Conservation (phyloP, 2,888 invertebrate genomes). For the Hoplodrina ambigua region DNA sequence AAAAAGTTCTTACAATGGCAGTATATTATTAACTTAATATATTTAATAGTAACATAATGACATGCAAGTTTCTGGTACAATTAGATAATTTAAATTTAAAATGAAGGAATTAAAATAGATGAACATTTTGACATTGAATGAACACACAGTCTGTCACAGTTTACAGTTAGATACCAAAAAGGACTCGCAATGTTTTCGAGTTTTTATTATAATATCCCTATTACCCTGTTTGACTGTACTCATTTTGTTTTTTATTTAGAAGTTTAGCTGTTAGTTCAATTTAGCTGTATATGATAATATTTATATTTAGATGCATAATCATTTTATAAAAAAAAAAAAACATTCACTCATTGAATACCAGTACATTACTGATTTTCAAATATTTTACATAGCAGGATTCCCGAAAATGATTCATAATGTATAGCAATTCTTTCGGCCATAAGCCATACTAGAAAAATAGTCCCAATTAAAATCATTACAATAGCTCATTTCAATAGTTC, state of each 20-base stretch:
- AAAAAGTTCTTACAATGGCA: no score
- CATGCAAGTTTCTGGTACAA: no score
- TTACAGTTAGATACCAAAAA: no score
- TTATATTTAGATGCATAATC: conserved; percentile 23
- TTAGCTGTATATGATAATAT: conserved; percentile 33
- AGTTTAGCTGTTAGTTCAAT: not conserved
- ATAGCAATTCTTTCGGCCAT: conserved; percentile 13
- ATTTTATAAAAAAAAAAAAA: not conserved
- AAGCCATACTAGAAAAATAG: conserved; percentile 45
- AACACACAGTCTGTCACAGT: no score
- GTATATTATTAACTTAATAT: no score
- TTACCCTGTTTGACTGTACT: not conserved
- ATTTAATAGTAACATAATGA: no score
- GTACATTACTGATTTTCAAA: not conserved
- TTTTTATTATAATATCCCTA: no score
- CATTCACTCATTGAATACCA: not conserved
- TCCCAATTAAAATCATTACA: conserved; percentile 20
- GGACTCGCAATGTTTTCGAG: no score
- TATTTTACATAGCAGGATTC: conserved; percentile 51
- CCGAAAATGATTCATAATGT: conserved; percentile 15
- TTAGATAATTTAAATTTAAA: no score
- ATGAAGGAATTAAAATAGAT: no score
- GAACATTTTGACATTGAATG: no score
- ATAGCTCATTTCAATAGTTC: conserved; percentile 32
- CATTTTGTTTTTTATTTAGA: conserved; percentile 25